Conservation (phyloP, 2,113 vertebrate genomes). For the Brevimyrus niger region DNA sequence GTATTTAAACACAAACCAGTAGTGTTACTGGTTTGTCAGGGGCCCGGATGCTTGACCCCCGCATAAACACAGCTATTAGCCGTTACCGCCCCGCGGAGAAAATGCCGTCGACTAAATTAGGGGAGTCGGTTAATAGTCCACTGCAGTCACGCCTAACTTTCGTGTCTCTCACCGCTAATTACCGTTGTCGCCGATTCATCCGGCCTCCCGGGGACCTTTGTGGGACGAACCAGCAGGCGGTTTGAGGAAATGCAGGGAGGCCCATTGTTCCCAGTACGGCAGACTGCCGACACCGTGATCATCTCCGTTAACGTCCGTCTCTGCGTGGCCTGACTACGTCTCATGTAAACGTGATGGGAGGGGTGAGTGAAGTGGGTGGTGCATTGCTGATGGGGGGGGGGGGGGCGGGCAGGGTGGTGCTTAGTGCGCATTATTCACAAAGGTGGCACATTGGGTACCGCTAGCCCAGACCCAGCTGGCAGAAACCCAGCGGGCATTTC, state of each 20-base stretch:
- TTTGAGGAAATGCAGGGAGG: slow-evolving; percentile 28
- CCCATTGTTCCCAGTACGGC: background rate
- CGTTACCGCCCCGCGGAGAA: slow-evolving; percentile 29
- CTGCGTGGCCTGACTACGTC: background rate
- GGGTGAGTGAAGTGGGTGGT: background rate
- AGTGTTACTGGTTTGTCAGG: slow-evolving; percentile 10
- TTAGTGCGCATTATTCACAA: background rate
- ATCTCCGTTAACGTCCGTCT: background rate
- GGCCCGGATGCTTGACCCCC: slow-evolving; percentile 22
- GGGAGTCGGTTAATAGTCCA: slow-evolving; percentile 21
- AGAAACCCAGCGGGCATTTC: background rate
- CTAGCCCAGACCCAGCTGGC: background rate
- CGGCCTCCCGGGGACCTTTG: slow-evolving; percentile 11
- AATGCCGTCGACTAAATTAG: slow-evolving; percentile 36
- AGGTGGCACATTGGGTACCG: background rate
- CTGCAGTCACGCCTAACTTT: slow-evolving; percentile 9
- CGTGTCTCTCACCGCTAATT: slow-evolving; percentile 29
- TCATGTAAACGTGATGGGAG: background rate
- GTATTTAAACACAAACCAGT: background rate
- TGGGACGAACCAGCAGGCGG: slow-evolving; percentile 35
- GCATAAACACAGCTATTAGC: slow-evolving; percentile 29
- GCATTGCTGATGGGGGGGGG: no score
- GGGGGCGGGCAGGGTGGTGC: background rate
- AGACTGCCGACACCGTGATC: background rate
- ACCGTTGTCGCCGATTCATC: background rate